phyloP scores from a whole-genome alignment of 2,888 invertebrate genomes.

The Archips crataeganus region DNA sequence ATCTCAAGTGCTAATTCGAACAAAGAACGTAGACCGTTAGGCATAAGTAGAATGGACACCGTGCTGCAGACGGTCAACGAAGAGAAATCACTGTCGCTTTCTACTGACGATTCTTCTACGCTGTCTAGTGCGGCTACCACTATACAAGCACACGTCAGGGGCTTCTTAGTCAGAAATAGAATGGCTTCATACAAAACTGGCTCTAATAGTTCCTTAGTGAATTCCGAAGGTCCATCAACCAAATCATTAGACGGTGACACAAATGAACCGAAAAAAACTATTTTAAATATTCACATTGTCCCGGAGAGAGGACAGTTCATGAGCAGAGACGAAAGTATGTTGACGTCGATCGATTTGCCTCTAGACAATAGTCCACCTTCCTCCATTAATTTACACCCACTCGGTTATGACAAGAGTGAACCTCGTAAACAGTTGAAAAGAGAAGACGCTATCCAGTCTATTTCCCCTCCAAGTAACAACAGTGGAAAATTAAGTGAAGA shows the following conservation, averaged over 20 bases:
- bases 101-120: constrained; percentile 81
- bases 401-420: constrained; percentile 76
- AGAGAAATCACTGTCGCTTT: constrained; percentile 80
- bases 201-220: constrained; percentile 70
- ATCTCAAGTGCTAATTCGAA: constrained; percentile 53
- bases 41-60: constrained; percentile 77
- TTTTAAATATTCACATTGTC: constrained; percentile 79
- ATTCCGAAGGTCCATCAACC: constrained; percentile 67
- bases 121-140: constrained; percentile 87
- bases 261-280: constrained; percentile 68
- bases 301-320: constrained; percentile 73
- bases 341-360: constrained; percentile 76
- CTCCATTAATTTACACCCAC: constrained; percentile 74
- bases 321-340: constrained; percentile 76
- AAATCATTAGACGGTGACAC: constrained; percentile 67
- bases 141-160: constrained; percentile 89
- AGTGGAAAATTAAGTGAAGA: constrained; percentile 81
- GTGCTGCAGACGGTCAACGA: constrained; percentile 83
- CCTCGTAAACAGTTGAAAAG: constrained; percentile 78
- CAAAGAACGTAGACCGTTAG: constrained; percentile 70
- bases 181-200: constrained; percentile 72
- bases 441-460: constrained; percentile 82
- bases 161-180: constrained; percentile 87
- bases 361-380: constrained; percentile 76
- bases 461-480: constrained; percentile 79